phyloP scores from a whole-genome alignment of 2,797 vertebrate genomes.

The Cossypha niveicapilla region DNA sequence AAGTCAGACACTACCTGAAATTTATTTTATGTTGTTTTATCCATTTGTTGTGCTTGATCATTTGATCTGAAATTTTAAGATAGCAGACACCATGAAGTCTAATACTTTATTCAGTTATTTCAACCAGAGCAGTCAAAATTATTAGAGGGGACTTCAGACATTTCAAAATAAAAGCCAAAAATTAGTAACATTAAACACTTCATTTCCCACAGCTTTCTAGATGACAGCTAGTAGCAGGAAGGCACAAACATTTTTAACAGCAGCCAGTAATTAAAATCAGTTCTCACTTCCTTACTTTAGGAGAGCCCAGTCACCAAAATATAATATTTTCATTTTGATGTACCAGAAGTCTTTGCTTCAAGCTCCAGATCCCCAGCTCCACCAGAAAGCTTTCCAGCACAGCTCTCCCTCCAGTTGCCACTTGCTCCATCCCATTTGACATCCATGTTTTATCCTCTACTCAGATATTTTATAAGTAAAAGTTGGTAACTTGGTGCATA shows the following conservation, averaged over 20 bases:
- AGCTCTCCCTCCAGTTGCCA: not conserved
- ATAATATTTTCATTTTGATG: not conserved
- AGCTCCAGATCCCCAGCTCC: not conserved
- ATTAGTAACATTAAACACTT: not conserved
- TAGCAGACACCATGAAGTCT: not conserved
- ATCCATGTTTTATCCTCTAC: not conserved
- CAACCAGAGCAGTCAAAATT: not conserved
- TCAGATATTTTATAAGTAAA: not conserved
- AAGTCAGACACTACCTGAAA: not conserved
- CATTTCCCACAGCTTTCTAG: not conserved
- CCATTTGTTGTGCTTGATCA: not conserved
- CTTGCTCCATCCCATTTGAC: not conserved
- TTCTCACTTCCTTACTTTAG: not conserved
- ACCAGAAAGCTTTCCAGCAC: not conserved
- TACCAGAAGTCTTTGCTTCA: not conserved
- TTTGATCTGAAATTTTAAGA: not conserved
- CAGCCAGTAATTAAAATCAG: not conserved
- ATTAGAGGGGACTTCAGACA: fast-evolving
- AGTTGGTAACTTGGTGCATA: not conserved
- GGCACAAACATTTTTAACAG: not conserved
- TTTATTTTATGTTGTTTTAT: not conserved
- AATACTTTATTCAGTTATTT: not conserved
- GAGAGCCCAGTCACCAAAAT: not conserved
- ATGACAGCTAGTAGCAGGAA: not conserved
- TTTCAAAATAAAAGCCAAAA: not conserved